A percentile compares a stretch with the other conserved stretches of the same genome.
Evolutionary conservation across 2,888 invertebrate species (phyloP).

Genomic region (Eilema depressum): DNA sequence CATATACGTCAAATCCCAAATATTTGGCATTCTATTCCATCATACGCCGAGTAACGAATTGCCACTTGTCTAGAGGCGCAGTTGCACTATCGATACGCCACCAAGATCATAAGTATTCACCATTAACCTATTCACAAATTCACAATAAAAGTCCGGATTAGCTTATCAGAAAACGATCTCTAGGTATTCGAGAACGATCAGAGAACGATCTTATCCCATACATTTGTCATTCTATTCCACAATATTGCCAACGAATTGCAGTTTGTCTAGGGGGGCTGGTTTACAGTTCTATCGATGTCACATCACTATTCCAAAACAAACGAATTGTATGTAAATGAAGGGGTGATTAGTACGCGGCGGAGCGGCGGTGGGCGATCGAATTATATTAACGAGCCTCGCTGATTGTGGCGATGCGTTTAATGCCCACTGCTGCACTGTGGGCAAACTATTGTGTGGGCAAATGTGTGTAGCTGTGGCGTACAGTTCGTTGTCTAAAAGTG

Average conservation of each 20-base stretch:
- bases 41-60: too few relatives aligned
- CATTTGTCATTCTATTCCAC: too few relatives aligned
- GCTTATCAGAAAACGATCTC: not conserved
- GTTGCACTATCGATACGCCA: too few relatives aligned
- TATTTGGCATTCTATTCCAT: too few relatives aligned
- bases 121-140: not conserved
- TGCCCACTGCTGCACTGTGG: constrained; percentile 24
- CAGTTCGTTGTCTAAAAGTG: not conserved
- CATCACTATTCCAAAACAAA: constrained; percentile 59
- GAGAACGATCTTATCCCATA: too few relatives aligned
- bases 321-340: constrained; percentile 74
- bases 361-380: constrained; percentile 69
- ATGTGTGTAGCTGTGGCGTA: not conserved
- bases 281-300: not conserved
- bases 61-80: too few relatives aligned
- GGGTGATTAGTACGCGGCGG: constrained; percentile 56
- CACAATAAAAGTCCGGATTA: not conserved
- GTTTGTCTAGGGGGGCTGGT: too few relatives aligned
- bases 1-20: too few relatives aligned
- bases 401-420: constrained; percentile 58
- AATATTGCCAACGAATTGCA: too few relatives aligned
- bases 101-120: too few relatives aligned
- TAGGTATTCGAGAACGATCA: too few relatives aligned
- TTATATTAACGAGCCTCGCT: constrained; percentile 69
- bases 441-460: constrained; percentile 16